A percentile compares a stretch with the other conserved stretches of the same genome.
phyloP scores from a whole-genome alignment of 2,797 vertebrate genomes.

The Etheostoma perlongum region DNA sequence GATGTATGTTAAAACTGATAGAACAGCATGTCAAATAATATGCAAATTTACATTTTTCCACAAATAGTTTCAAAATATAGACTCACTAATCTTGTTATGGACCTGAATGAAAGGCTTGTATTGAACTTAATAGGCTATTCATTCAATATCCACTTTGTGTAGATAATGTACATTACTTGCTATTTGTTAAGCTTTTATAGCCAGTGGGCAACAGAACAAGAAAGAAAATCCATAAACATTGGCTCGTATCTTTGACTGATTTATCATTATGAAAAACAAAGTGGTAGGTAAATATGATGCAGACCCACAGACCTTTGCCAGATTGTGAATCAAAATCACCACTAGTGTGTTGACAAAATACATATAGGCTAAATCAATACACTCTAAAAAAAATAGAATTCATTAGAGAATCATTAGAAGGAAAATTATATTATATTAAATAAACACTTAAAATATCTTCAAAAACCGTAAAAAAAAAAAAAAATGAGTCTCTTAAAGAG shows the following conservation, averaged over 20 bases:
- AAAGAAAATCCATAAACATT: slow-evolving; percentile 28
- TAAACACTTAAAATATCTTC: neutral
- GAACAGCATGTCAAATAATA: slow-evolving; percentile 47
- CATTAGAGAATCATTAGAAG: neutral
- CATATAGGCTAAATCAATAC: neutral
- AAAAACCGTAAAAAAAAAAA: neutral
- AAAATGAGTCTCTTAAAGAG: neutral
- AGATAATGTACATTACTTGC: slow-evolving; percentile 11
- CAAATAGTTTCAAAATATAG: slow-evolving; percentile 8
- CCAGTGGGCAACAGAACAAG: slow-evolving; percentile 41
- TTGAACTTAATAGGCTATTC: slow-evolving; percentile 14
- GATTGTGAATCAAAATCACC: slow-evolving; percentile 14
- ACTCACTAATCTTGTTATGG: slow-evolving; percentile 1
- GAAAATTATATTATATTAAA: neutral
- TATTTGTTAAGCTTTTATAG: slow-evolving; percentile 32
- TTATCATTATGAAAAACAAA: slow-evolving; percentile 19
- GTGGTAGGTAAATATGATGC: neutral
- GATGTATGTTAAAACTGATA: slow-evolving; percentile 52
- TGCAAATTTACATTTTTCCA: slow-evolving; percentile 29
- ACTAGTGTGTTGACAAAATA: neutral
- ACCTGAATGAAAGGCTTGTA: neutral
- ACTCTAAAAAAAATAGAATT: no score
- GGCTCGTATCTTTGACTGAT: slow-evolving; percentile 13
- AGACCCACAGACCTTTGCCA: neutral
- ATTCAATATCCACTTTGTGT: slow-evolving; percentile 23